These are phyloP conservation scores for Acrocephalus kingi DNA, from an alignment of 2,113 vertebrate species.

Conservation along the genomic window DNA sequence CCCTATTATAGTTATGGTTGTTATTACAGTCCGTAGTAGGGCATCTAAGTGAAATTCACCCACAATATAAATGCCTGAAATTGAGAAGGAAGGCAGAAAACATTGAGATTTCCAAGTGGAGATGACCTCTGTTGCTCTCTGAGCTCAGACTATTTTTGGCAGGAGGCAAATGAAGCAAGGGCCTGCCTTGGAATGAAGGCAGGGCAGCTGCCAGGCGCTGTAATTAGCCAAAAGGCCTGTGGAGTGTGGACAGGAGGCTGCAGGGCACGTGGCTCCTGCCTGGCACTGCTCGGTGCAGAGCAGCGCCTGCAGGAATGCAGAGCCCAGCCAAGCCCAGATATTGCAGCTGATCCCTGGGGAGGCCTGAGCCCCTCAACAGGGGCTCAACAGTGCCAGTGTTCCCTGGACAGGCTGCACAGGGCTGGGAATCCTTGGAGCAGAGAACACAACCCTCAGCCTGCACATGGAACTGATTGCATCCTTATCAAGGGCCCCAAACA, in stretches of 20 bases:
- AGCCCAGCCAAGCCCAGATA: background rate
- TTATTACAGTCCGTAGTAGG: background rate
- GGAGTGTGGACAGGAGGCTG: background rate
- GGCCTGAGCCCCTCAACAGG: background rate
- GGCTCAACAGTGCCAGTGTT: background rate
- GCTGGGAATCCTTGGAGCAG: background rate
- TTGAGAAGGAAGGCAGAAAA: background rate
- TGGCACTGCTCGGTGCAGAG: background rate
- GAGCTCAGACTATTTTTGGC: conserved; percentile 5
- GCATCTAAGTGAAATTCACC: background rate
- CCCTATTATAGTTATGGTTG: background rate
- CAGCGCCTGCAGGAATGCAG: background rate
- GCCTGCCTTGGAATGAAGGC: background rate
- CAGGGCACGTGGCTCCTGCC: background rate
- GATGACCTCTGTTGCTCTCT: background rate
- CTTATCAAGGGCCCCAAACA: background rate
- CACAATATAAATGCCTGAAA: background rate
- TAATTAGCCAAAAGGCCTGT: background rate
- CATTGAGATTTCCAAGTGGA: background rate
- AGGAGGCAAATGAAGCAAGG: background rate
- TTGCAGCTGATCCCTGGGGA: background rate
- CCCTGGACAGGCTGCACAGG: accelerated
- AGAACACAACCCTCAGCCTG: accelerated
- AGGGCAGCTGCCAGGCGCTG: background rate
- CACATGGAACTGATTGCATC: accelerated